Evolutionary conservation across 2,113 vertebrate species (phyloP).

Genomic region (Pelecanus crispus): DNA sequence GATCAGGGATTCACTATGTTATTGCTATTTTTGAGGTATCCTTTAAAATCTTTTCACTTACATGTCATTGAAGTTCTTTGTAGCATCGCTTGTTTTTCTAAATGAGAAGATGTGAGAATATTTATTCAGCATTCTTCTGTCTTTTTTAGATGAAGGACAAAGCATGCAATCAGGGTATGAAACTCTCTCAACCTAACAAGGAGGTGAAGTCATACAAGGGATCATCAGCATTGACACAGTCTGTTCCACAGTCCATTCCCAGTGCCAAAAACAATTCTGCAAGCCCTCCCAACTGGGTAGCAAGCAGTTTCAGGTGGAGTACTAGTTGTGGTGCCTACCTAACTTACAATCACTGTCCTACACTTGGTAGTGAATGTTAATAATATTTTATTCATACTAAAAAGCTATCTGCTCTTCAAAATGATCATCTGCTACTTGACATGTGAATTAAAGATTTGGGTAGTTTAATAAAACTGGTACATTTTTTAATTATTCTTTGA

Average conservation of each 20-base stretch:
- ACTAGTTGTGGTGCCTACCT: background rate
- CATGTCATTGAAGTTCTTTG: background rate
- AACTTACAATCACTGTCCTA: background rate
- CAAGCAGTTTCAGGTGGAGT: slow-evolving; percentile 71
- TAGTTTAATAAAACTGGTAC: background rate
- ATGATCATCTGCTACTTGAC: background rate
- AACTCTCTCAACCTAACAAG: slow-evolving; percentile 69
- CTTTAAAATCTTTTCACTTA: background rate
- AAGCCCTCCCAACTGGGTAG: slow-evolving; percentile 68
- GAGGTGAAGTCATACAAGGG: slow-evolving; percentile 64
- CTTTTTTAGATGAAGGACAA: slow-evolving; percentile 72
- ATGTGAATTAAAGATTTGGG: background rate
- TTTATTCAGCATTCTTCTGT: background rate
- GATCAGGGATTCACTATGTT: background rate
- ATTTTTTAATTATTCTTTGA: background rate
- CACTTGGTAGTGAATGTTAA: background rate
- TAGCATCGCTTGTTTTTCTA: background rate
- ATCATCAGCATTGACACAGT: slow-evolving; percentile 58
- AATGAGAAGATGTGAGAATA: background rate
- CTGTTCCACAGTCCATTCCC: slow-evolving; percentile 78
- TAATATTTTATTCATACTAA: background rate
- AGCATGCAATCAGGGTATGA: slow-evolving; percentile 55
- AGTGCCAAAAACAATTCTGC: slow-evolving; percentile 38
- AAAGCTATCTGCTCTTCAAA: background rate
- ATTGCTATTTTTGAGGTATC: background rate